Evolutionary conservation across 2,797 vertebrate genomes (phyloP), one percentile per base, ranked within the genome.

Genomic region (Taenioides sp.): DNA sequence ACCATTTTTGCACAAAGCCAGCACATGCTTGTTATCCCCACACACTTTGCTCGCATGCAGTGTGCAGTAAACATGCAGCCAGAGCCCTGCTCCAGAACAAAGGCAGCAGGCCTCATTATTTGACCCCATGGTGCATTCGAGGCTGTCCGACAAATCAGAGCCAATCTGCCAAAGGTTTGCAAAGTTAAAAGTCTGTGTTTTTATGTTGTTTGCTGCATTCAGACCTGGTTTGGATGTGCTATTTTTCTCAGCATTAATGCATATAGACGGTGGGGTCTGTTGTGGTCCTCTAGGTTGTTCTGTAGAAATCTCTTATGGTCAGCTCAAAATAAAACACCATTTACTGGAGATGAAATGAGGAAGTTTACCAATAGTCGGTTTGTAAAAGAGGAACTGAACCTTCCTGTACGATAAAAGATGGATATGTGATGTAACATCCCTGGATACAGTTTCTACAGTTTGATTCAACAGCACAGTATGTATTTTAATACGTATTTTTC

Each of bases 341-440:
- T 84, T 71, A 73, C 74, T 16, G 78, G 70, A 80, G 72, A 64
- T 4, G 70, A 80, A 83, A 89, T 79, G 83, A 78, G 88, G 88
- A 91, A 91, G 27, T 87, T 12, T 18, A 73, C 67, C 49, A 37
- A 59, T 17, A 20, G 79, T 76, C 82, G 0, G 86, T 89, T 90
- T 78, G 65, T 50, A 73, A 89, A 90, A 88, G 79, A 84, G 89
- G 86, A 89, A 90, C 77, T 75, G 74, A 74, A 64, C 73, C 31
- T 78, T 68, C 59, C 72, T 64, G 54, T 1, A 23, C 1, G 14
- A 58, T 52, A 16, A 23, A 25, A 50, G 67, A 27, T 4, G 34
- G 62, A 67, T 59, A 6, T 25, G 43, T 60, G n/a, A 61, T 54
- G 20, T 65, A 71, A 54, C 10, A 9, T 16, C 37, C 49, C 47